phyloP scores from a whole-genome alignment of 1,140 invertebrate genomes.

The Archivesica marissinica region DNA sequence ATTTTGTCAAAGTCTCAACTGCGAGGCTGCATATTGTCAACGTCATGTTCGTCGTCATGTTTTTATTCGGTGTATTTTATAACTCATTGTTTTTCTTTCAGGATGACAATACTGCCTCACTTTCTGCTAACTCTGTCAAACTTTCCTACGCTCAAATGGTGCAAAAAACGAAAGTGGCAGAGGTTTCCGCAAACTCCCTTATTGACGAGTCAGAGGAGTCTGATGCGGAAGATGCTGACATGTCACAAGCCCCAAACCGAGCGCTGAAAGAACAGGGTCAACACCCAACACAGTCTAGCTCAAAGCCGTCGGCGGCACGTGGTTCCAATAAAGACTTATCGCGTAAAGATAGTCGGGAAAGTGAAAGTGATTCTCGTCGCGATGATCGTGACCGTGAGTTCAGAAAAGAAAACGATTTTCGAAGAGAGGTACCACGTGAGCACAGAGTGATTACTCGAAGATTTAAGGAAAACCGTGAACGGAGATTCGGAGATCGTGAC shows the following conservation, averaged over 20 bases:
- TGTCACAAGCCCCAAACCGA: constrained; percentile 53
- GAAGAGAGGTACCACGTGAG: constrained; percentile 64
- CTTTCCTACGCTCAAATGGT: constrained; percentile 94
- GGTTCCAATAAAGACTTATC: constrained; percentile 70
- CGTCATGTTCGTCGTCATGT: no score
- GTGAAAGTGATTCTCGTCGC: constrained; percentile 48
- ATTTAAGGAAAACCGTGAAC: constrained; percentile 77
- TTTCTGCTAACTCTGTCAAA: constrained; percentile 80
- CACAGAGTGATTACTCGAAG: constrained; percentile 68
- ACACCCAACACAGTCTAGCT: constrained; percentile 63
- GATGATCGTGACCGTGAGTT: constrained; percentile 49
- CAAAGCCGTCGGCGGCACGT: constrained; percentile 60
- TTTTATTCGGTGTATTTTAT: no score
- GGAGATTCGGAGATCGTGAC: constrained; percentile 40
- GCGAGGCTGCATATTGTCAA: no score
- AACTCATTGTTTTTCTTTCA: constrained; percentile 59
- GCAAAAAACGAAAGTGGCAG: constrained; percentile 84
- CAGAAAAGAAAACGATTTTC: constrained; percentile 51
- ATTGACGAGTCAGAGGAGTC: constrained; percentile 40
- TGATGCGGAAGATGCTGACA: constrained; percentile 60
- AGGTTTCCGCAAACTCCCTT: constrained; percentile 64
- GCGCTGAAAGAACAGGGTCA: constrained; percentile 78
- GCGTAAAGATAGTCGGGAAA: constrained; percentile 66
- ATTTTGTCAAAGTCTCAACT: no score
- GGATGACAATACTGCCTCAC: constrained; percentile 66